Evolutionary conservation across 1,140 invertebrate genomes (phyloP).

Genomic region (Drosophila ficusphila): DNA sequence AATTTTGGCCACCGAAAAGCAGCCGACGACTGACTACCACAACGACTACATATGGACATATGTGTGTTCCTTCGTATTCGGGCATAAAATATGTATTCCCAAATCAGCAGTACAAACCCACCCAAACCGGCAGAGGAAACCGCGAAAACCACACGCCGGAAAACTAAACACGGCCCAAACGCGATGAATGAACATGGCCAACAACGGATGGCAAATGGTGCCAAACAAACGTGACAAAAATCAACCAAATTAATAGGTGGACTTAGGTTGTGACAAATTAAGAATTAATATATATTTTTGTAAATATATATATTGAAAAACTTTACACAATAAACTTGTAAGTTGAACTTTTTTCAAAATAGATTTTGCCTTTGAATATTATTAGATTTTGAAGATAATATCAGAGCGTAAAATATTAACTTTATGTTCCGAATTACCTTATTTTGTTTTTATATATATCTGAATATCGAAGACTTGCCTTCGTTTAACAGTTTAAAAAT

Average conservation of each 20-base stretch:
- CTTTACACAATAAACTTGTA: no score
- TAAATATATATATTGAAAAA: no score
- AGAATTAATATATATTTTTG: no score
- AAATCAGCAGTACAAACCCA: conserved; percentile 15
- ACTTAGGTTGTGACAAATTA: no score
- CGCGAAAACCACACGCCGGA: conserved; percentile 53
- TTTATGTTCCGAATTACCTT: no score
- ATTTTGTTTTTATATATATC: no score
- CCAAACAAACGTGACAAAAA: neutral
- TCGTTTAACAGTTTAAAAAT: no score
- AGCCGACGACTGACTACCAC: neutral
- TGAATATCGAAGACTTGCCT: no score
- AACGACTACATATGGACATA: neutral
- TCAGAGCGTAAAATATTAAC: no score
- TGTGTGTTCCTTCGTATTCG: conserved; percentile 7
- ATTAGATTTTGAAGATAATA: no score
- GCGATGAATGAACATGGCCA: conserved; percentile 18
- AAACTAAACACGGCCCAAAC: conserved; percentile 60
- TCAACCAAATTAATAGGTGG: neutral
- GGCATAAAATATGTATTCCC: conserved; percentile 43
- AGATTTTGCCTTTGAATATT: no score
- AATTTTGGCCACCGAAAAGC: conserved; percentile 30
- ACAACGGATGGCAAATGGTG: neutral
- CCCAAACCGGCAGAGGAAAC: conserved; percentile 31
- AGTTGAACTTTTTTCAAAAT: no score